Evolutionary conservation across 2,888 invertebrate species (phyloP).

Genomic region (Malacosoma neustria): DNA sequence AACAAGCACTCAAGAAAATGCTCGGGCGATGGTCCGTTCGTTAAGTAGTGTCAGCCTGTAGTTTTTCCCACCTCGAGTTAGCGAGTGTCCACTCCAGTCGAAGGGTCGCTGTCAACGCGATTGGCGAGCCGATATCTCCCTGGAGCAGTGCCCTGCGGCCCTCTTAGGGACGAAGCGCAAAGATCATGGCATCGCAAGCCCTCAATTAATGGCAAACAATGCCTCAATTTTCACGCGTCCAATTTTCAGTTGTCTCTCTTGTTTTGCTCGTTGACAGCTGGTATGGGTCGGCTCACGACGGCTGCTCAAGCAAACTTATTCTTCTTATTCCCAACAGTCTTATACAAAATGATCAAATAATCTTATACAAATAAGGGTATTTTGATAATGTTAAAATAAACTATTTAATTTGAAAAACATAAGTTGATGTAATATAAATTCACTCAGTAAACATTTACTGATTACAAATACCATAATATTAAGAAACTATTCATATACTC

Average conservation of each 20-base stretch:
- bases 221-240: constrained; percentile 43
- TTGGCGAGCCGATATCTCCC: constrained; percentile 69
- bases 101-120: constrained; percentile 68
- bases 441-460: too few species aligned
- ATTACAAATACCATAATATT: too few species aligned
- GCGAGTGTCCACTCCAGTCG: constrained; percentile 45
- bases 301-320: constrained; percentile 31
- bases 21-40: constrained; percentile 62
- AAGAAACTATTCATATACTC: too few species aligned
- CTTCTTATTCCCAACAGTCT: constrained; percentile 33
- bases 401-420: too few species aligned
- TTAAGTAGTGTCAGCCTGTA: constrained; percentile 71
- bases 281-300: constrained; percentile 38
- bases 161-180: constrained; percentile 37
- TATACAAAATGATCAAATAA: not conserved
- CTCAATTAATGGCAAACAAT: constrained; percentile 70
- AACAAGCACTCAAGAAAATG: constrained; percentile 74
- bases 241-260: constrained; percentile 67
- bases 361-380: too few species aligned
- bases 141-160: constrained; percentile 53
- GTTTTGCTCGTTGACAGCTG: constrained; percentile 62
- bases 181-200: constrained; percentile 62
- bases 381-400: too few species aligned
- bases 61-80: constrained; percentile 68
- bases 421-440: too few species aligned